phyloP scores from a whole-genome alignment of 2,113 vertebrate species.

The Forbesichthys papilliferus region DNA sequence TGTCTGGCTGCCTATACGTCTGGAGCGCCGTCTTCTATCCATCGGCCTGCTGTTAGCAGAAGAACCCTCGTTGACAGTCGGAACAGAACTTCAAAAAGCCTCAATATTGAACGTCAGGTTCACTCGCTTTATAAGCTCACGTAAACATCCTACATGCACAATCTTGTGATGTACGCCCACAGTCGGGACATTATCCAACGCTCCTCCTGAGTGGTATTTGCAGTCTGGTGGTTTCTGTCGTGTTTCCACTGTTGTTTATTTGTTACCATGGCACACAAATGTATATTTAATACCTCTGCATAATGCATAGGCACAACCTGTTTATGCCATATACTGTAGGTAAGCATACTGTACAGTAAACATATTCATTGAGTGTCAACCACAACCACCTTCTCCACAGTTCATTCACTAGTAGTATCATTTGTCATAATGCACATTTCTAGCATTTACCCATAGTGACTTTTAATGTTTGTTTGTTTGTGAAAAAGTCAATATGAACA shows the following conservation, averaged over 20 bases:
- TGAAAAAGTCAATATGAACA: no score
- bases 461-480: no score
- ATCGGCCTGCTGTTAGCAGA: background rate
- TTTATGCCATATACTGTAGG: constrained; percentile 31
- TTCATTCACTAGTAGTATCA: no score
- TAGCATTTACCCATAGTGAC: no score
- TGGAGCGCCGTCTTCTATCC: background rate
- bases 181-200: no score
- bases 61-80: background rate
- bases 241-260: constrained; percentile 5
- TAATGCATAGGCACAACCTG: constrained; percentile 22
- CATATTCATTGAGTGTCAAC: background rate
- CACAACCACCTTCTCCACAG: background rate
- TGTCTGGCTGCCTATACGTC: background rate
- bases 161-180: no score
- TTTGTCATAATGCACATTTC: no score
- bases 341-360: background rate
- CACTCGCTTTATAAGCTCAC: no score
- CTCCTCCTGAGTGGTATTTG: background rate
- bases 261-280: constrained; percentile 26
- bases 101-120: no score
- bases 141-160: no score
- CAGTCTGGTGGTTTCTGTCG: constrained; percentile 9
- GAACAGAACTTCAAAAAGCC: no score
- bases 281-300: constrained; percentile 36